Conservation (phyloP, 2,113 vertebrate genomes). For the Lynx canadensis region DNA sequence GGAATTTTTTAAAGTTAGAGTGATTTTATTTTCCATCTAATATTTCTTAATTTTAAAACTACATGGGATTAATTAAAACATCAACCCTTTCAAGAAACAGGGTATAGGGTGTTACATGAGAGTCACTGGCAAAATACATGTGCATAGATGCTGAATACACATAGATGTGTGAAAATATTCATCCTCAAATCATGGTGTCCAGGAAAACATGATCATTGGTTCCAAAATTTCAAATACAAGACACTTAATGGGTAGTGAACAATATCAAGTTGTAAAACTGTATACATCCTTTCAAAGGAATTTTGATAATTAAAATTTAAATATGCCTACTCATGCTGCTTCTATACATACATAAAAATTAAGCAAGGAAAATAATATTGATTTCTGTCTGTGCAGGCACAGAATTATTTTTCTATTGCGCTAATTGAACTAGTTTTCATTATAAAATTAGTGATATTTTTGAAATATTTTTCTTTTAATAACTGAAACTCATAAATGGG, state of each 20-base stretch:
- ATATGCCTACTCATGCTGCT: neutral
- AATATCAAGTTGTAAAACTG: neutral
- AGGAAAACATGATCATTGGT: neutral
- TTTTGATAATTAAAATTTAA: neutral
- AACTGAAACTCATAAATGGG: neutral
- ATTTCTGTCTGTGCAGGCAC: neutral
- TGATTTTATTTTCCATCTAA: neutral
- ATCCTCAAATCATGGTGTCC: neutral
- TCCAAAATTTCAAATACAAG: neutral
- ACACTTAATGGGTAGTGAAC: neutral
- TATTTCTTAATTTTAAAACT: neutral
- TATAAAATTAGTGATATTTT: neutral
- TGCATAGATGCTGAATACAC: neutral
- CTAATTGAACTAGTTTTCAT: neutral
- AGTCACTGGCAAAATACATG: neutral
- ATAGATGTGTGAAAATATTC: neutral
- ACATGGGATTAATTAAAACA: neutral
- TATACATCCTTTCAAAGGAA: neutral
- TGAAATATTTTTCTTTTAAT: neutral
- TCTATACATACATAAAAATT: neutral
- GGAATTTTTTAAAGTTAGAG: neutral
- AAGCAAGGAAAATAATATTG: neutral
- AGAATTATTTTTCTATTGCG: neutral
- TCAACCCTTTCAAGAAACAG: fast-evolving
- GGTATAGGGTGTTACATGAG: neutral